Conservation (phyloP, 2,888 invertebrate genomes). For the Caenorhabditis sp. region DNA sequence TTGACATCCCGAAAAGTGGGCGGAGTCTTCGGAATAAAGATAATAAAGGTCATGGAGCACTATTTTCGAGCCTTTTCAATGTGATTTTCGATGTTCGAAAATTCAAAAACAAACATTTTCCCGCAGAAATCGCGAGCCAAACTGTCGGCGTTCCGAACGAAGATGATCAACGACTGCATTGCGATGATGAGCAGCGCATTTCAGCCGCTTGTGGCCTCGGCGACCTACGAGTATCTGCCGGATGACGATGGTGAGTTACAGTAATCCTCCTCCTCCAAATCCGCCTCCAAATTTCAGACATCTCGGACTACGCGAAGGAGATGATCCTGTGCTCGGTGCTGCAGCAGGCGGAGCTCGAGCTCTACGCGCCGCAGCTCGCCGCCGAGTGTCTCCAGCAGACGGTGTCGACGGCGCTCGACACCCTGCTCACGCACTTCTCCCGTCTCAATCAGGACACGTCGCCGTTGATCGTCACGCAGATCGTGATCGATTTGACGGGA, state of each 20-base stretch:
- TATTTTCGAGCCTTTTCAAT: no score
- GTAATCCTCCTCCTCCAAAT: no score
- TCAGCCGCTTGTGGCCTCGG: slow-evolving; percentile 72
- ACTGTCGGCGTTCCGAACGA: slow-evolving; percentile 73
- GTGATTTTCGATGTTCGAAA: neutral
- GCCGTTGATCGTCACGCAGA: slow-evolving; percentile 74
- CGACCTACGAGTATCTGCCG: slow-evolving; percentile 76
- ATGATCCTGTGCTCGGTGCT: slow-evolving; percentile 82
- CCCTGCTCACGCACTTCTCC: slow-evolving; percentile 56
- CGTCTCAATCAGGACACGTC: slow-evolving; percentile 52
- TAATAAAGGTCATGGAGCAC: no score
- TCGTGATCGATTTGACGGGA: slow-evolving; percentile 82
- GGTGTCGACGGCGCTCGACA: slow-evolving; percentile 63
- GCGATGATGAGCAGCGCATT: slow-evolving; percentile 76
- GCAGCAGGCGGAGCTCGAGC: slow-evolving; percentile 80
- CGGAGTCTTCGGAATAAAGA: no score
- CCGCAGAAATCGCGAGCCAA: slow-evolving; percentile 74
- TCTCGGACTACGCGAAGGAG: slow-evolving; percentile 82
- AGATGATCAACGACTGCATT: slow-evolving; percentile 77
- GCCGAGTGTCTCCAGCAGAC: slow-evolving; percentile 70
- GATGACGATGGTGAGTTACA: slow-evolving; percentile 76
- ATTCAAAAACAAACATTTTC: neutral
- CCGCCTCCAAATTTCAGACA: slow-evolving; percentile 76
- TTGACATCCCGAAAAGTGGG: no score
- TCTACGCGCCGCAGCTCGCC: slow-evolving; percentile 79